phyloP scores from a whole-genome alignment of 1,140 invertebrate genomes.

The Lordiphosa collinella region DNA sequence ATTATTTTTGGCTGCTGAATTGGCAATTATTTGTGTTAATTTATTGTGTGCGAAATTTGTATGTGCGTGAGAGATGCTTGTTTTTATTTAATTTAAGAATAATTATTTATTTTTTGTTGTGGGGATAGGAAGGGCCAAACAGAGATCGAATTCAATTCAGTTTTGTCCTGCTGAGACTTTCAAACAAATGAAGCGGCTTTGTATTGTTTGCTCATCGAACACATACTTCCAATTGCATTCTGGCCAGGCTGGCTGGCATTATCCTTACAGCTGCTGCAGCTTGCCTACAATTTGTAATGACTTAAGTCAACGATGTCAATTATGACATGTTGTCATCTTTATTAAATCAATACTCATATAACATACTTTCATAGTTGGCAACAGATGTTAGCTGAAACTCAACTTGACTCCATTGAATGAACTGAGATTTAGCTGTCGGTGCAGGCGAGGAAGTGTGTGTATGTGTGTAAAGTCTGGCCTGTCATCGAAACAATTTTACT shows the following conservation, averaged over 20 bases:
- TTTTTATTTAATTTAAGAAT: background rate
- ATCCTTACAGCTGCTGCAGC: conserved; percentile 32
- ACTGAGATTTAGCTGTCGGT: conserved; percentile 1
- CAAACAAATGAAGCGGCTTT: conserved; percentile 45
- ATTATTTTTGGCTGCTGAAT: conserved; percentile 50
- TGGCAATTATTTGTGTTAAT: conserved; percentile 56
- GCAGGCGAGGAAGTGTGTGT: background rate
- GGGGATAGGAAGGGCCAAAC: background rate
- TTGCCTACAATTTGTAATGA: conserved; percentile 56
- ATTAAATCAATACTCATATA: conserved; percentile 46
- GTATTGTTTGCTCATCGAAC: conserved; percentile 31
- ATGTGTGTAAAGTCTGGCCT: conserved; percentile 15
- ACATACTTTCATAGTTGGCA: conserved; percentile 15
- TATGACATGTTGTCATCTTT: conserved; percentile 55
- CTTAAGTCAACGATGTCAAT: conserved; percentile 56
- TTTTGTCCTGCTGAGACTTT: conserved; percentile 22
- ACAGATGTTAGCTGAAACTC: conserved; percentile 34
- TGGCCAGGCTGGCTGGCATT: conserved; percentile 16
- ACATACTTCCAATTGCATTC: background rate
- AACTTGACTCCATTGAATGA: conserved; percentile 33
- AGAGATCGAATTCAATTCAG: conserved; percentile 15
- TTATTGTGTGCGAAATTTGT: conserved; percentile 52
- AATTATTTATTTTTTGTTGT: no score
- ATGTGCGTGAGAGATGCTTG: conserved; percentile 4
- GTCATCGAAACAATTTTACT: conserved; percentile 31